These are phyloP conservation scores for Lamproptera curius DNA, from an alignment of 2,888 invertebrate species.

Conservation along the genomic window DNA sequence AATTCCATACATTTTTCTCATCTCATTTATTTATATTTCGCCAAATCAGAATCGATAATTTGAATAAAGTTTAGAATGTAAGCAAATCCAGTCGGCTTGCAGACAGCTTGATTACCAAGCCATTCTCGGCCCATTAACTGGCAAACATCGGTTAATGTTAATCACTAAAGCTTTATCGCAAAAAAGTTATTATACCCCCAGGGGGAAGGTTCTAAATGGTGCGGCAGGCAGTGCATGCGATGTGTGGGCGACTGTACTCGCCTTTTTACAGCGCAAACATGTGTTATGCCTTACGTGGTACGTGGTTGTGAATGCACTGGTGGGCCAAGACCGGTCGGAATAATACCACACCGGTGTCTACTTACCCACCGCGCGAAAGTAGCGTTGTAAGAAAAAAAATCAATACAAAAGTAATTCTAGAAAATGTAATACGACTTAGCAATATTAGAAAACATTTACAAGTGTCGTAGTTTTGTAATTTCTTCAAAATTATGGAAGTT, in stretches of 20 bases:
- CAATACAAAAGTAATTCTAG: background rate
- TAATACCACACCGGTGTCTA: constrained; percentile 44
- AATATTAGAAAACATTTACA: no score
- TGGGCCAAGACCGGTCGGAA: constrained; percentile 60
- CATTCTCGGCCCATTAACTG: background rate
- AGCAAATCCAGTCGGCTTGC: background rate
- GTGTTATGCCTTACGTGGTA: constrained; percentile 49
- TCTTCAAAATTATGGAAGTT: no score
- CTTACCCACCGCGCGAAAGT: constrained; percentile 53
- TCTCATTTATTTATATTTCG: no score
- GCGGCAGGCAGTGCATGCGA: background rate
- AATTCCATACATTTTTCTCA: no score
- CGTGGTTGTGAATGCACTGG: constrained; percentile 56
- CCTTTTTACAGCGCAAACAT: constrained; percentile 50
- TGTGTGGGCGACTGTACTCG: constrained; percentile 27
- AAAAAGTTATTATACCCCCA: no score
- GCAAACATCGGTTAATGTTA: background rate
- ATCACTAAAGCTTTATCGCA: no score
- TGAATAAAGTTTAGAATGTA: no score
- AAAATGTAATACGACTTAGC: no score
- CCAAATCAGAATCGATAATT: no score
- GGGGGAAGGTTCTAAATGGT: no score
- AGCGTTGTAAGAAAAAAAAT: constrained; percentile 35
- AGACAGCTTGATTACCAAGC: background rate
- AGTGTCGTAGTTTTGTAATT: no score